Evolutionary conservation across 2,797 vertebrate species (phyloP).

Genomic region (Notolabrus celidotus): DNA sequence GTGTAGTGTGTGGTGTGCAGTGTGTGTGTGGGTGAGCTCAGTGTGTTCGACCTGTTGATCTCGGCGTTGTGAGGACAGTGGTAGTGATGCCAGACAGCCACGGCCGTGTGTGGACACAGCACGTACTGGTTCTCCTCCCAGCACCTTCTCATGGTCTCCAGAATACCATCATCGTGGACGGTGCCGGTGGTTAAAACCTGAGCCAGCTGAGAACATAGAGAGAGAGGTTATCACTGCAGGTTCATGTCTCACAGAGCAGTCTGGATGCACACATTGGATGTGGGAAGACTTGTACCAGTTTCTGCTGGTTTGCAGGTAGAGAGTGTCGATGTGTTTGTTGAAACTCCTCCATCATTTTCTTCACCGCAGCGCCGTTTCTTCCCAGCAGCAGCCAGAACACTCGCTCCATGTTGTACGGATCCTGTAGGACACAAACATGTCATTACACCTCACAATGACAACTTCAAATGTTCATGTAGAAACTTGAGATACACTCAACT

Average conservation of each 20-base stretch:
- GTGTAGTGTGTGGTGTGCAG: too few species aligned
- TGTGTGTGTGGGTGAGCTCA: neutral
- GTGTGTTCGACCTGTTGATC: constrained; percentile 70
- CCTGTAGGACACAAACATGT: constrained; percentile 73
- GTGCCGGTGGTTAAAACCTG: constrained; percentile 79
- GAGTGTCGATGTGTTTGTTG: constrained; percentile 75
- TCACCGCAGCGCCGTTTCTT: constrained; percentile 78
- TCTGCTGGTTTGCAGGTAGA: constrained; percentile 84
- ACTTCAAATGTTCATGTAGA: too few species aligned
- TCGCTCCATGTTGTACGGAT: constrained; percentile 96
- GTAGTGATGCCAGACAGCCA: constrained; percentile 92
- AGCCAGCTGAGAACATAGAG: constrained; percentile 80
- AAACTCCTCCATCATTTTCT: constrained; percentile 90
- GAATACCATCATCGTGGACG: constrained; percentile 86
- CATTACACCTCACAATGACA: neutral
- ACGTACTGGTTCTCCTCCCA: constrained; percentile 92
- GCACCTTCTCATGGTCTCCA: constrained; percentile 87
- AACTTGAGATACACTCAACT: too few species aligned
- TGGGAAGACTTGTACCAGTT: constrained; percentile 60
- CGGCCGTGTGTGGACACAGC: constrained; percentile 94
- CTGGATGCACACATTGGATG: neutral
- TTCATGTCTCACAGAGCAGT: too few species aligned
- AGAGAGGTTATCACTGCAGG: too few species aligned
- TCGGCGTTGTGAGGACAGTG: constrained; percentile 72
- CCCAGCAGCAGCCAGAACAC: constrained; percentile 91